phyloP scores from a whole-genome alignment of 2,888 invertebrate genomes.

The Drosophila monieri region DNA sequence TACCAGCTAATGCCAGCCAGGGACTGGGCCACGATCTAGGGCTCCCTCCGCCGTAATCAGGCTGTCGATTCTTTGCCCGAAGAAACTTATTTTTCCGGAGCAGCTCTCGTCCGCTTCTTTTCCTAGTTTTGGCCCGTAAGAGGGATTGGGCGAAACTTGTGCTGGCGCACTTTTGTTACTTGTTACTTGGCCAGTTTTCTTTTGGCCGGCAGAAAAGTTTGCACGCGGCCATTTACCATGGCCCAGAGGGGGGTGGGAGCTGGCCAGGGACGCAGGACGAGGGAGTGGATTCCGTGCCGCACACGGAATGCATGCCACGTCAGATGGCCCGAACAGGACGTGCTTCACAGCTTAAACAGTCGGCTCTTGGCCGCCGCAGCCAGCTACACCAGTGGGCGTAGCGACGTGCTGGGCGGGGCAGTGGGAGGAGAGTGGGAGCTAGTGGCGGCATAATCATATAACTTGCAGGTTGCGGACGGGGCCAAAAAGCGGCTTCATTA shows the following conservation, averaged over 20 bases:
- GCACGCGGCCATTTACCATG: slow-evolving; percentile 26
- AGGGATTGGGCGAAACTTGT: slow-evolving; percentile 15
- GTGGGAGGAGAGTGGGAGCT: not conserved
- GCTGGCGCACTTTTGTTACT: slow-evolving; percentile 36
- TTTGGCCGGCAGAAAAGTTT: slow-evolving; percentile 34
- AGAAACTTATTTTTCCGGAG: slow-evolving; percentile 16
- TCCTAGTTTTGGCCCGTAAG: not conserved
- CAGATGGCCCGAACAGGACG: slow-evolving; percentile 49
- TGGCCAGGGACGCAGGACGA: not conserved
- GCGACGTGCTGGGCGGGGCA: slow-evolving; percentile 8
- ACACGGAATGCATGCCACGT: slow-evolving; percentile 63
- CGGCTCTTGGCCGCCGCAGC: slow-evolving; percentile 2
- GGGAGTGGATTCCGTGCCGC: slow-evolving; percentile 12
- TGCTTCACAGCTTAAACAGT: slow-evolving; percentile 72
- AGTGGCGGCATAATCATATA: slow-evolving; percentile 43
- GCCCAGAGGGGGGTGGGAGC: not conserved
- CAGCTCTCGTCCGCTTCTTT: not conserved
- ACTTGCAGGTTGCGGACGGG: slow-evolving; percentile 1
- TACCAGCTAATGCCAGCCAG: not conserved
- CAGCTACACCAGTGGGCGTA: not conserved
- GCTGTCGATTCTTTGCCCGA: slow-evolving; percentile 25
- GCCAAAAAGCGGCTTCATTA: slow-evolving; percentile 61
- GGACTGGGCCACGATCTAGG: slow-evolving; percentile 4
- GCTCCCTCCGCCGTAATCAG: slow-evolving; percentile 19
- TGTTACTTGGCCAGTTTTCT: slow-evolving; percentile 29